Percentiles rank a stretch among this genome's conserved stretches.
Evolutionary conservation across 2,113 vertebrate species (phyloP).

Genomic region (Coturnix japonica): DNA sequence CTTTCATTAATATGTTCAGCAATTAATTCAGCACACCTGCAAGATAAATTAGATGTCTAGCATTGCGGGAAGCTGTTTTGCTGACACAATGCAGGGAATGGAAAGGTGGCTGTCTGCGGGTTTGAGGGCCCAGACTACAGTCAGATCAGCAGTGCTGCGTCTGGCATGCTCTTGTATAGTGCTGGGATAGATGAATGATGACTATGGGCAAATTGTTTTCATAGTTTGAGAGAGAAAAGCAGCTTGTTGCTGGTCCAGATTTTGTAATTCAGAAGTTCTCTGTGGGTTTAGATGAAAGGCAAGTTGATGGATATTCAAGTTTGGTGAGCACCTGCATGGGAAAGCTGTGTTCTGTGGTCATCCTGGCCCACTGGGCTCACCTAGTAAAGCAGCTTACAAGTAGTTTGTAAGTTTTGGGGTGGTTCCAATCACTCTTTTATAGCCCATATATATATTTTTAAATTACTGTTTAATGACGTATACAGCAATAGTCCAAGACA

Average conservation of each 20-base stretch:
- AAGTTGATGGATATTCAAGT: background rate
- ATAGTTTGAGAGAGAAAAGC: constrained; percentile 13
- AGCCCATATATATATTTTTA: background rate
- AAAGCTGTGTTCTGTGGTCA: background rate
- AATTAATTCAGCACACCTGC: background rate
- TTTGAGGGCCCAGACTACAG: background rate
- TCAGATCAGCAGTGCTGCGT: background rate
- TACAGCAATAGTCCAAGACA: background rate
- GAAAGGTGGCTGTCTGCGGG: background rate
- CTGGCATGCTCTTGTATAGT: background rate
- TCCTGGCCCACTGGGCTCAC: background rate
- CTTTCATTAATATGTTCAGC: background rate
- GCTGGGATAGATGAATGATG: constrained; percentile 8
- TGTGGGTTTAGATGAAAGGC: background rate
- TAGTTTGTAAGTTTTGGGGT: background rate
- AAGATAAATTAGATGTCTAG: background rate
- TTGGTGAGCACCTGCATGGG: background rate
- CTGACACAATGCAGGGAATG: background rate
- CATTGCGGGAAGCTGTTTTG: background rate
- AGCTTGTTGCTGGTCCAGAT: background rate
- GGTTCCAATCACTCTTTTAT: constrained; percentile 1
- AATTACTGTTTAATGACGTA: background rate
- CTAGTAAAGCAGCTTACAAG: background rate
- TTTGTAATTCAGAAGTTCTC: constrained; percentile 10
- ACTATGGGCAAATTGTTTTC: background rate